A percentile compares a stretch with the other conserved stretches of the same genome.
Conservation (phyloP, 2,113 vertebrate genomes). For the Brachypteracias leptosomus region DNA sequence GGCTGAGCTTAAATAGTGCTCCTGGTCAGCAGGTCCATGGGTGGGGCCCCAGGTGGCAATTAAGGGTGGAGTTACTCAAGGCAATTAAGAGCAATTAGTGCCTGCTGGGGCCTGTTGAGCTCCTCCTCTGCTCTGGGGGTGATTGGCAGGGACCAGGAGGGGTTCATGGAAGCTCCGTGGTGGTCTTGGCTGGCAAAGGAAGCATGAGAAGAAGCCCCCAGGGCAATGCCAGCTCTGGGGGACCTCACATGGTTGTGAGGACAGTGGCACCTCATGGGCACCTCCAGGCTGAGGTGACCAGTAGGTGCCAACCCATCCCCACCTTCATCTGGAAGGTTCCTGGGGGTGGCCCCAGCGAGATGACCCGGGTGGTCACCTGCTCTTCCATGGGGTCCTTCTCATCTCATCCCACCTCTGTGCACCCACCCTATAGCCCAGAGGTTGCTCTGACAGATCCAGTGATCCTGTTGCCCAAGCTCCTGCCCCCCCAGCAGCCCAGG, state of each 20-base stretch:
- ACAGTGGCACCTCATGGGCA: fast-evolving
- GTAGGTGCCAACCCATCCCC: background rate
- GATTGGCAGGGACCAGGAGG: too few relatives aligned
- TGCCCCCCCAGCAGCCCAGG: background rate
- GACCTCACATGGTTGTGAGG: too few relatives aligned
- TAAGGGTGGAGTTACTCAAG: background rate
- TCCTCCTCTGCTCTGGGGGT: background rate
- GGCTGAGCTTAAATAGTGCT: background rate
- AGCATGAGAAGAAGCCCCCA: fast-evolving
- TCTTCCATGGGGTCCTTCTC: background rate
- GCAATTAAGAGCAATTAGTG: background rate
- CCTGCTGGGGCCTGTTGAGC: background rate
- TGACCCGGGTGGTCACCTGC: fast-evolving
- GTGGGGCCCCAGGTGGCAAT: too few relatives aligned
- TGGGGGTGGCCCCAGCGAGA: too few relatives aligned
- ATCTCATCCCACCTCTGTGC: background rate
- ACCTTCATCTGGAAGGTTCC: background rate
- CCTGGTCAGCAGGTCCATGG: background rate
- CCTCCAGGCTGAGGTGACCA: background rate
- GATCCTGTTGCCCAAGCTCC: fast-evolving
- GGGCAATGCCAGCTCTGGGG: background rate
- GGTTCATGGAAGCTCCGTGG: background rate
- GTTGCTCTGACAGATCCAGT: background rate
- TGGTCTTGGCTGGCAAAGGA: background rate
- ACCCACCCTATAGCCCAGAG: background rate